Evolutionary conservation across 1,140 invertebrate species (phyloP), one percentile per base, ranked within the genome.

Genomic region (Tetraneura akinire): DNA sequence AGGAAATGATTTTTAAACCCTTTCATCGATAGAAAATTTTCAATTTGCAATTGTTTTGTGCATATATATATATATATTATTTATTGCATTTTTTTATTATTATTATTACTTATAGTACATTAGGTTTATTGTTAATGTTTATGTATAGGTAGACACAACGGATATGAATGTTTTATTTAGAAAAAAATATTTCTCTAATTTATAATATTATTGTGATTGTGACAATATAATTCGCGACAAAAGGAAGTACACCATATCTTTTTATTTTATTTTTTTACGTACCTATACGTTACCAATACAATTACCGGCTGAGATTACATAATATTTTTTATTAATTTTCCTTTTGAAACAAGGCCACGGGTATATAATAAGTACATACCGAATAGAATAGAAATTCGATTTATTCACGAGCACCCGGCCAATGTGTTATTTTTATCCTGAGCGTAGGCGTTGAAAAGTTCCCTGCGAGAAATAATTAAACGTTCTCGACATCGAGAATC

Each of bases 1-100:
- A 21, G 45, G 32, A 68, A 68, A 68, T 47, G 23, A 71, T 71
- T 71, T 51, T 71, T 45, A 49, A 71, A 71, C 68, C 9, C 49
- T 71, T 51, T 51, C 18, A 71, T 51, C 26, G 18, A 37, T 8
- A 47, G 26, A 71, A 23, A 29, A 51, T 29, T 70, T 37, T 49
- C 42, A 21, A n/a, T 70, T 49, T 14, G 8, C 66, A 45, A 49
- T 70, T 70, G 14, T 70, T 23, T 70, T 23, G 23, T 70, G 5
- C 10, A 18, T 51, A 3, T 51, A 2, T 1, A 60, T 21, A 21
- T n/a, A n/a, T n/a, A n/a, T n/a, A n/a, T n/a, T n/a, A n/a, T n/a
- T n/a, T n/a, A n/a, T n/a, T n/a, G n/a, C n/a, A n/a, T n/a, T n/a
- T n/a, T n/a, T n/a, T n/a, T n/a, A n/a, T n/a, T n/a, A n/a, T n/a